phyloP scores from a whole-genome alignment of 2,113 vertebrate genomes.

The Chascanopsetta lugubris region DNA sequence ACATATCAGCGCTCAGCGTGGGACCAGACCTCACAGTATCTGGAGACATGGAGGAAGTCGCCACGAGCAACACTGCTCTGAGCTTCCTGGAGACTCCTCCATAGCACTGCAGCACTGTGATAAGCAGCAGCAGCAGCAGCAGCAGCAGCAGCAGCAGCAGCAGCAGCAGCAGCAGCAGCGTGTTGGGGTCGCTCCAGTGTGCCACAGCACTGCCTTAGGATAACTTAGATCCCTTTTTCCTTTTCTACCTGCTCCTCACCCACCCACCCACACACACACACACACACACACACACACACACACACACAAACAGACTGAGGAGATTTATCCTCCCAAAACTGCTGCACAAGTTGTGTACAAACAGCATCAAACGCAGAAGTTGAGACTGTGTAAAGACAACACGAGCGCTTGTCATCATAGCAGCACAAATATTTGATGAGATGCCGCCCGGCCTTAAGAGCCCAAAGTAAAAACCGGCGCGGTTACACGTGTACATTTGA shows the following conservation, averaged over 20 bases:
- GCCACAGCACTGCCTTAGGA: constrained; percentile 55
- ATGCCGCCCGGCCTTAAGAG: background rate
- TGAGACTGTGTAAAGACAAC: background rate
- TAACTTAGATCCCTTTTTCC: constrained; percentile 59
- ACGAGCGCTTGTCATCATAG: constrained; percentile 1
- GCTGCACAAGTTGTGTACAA: constrained; percentile 13
- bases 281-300: constrained; percentile 7
- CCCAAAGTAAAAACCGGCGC: constrained; percentile 5
- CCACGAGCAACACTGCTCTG: constrained; percentile 50
- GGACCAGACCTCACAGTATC: constrained; percentile 53
- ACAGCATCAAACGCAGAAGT: background rate
- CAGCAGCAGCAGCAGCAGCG: constrained; percentile 52
- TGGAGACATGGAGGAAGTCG: constrained; percentile 51
- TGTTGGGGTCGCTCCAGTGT: constrained; percentile 46
- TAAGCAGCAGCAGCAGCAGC: constrained; percentile 61
- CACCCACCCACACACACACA: no score
- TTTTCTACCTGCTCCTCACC: constrained; percentile 61
- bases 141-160: constrained; percentile 54
- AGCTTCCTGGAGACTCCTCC: constrained; percentile 62
- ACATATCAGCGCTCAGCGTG: constrained; percentile 43
- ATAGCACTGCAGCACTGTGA: constrained; percentile 71
- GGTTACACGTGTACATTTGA: constrained; percentile 19
- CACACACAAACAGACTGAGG: constrained; percentile 14
- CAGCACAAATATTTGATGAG: constrained; percentile 18
- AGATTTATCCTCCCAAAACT: constrained; percentile 2